Conservation (phyloP, 2,888 invertebrate genomes). For the Temnothorax rugatulus region DNA sequence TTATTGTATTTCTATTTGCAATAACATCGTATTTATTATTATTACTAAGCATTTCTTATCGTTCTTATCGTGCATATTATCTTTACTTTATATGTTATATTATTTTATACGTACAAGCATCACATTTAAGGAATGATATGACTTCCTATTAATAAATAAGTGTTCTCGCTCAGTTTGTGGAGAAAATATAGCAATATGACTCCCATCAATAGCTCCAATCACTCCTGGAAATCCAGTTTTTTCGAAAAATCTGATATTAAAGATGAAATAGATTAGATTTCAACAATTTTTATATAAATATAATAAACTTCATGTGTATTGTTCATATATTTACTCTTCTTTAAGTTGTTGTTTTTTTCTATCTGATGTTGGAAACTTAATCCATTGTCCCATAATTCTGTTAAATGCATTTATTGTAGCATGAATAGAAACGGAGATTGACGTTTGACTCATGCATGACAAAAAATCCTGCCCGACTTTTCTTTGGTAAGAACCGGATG, state of each 20-base stretch:
- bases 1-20: not conserved
- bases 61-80: not conserved
- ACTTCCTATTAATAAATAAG: not conserved
- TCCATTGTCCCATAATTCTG: not conserved
- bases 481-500: conserved; percentile 17
- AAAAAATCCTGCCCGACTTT: conserved; percentile 17
- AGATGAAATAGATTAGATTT: not conserved
- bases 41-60: not conserved
- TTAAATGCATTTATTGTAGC: conserved; percentile 15
- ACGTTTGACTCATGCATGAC: conserved; percentile 10
- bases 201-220: conserved; percentile 9
- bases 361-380: conserved; percentile 8
- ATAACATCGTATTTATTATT: not conserved
- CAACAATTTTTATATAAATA: not conserved
- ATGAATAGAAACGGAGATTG: conserved; percentile 5
- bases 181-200: not conserved
- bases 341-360: not conserved
- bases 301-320: not conserved
- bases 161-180: not conserved
- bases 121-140: not conserved
- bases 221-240: conserved; percentile 28
- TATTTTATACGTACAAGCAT: not conserved
- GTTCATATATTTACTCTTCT: not conserved
- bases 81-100: not conserved
- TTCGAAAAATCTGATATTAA: conserved; percentile 18